Evolutionary conservation across 2,888 invertebrate genomes (phyloP), one percentile per base, ranked within the genome.

Genomic region (Yponomeuta sedellus): DNA sequence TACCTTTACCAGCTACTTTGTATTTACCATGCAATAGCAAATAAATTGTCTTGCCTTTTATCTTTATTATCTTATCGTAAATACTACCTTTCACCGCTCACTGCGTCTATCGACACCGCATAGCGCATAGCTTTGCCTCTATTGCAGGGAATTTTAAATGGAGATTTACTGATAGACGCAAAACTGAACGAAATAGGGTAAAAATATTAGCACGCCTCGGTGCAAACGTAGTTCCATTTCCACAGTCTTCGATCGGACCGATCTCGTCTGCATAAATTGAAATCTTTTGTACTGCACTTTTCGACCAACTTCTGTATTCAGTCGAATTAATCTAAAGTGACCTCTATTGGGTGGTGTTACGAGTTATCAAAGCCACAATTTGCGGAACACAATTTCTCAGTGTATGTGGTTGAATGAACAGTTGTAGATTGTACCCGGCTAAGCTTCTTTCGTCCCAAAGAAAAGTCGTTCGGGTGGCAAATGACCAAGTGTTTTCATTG

Each of bases 241-340:
- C 16, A 75, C 71, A 75, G 44, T 75, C 75, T 76, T 75, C 77
- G n/a, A n/a, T n/a, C n/a, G 78, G 78, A 78, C 70, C 71, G 71
- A 73, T 73, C 73, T 71, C 11, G 63, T 73, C 77, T 79, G 80
- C 77, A 79, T 78, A 76, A 78, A 80, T 78, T 75, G 74, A 74
- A 78, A 70, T 63, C 22, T 20, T 40, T 63, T 19, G 10, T 12
- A 61, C 61, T n/a, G 25, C 61, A 59, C 16, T 52, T 52, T 52
- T 52, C 44, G 4, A 16, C 44, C 44, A 52, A 52, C 44, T 16
- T 52, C 5, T 52, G 3, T 4, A 52, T 52, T 52, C 44, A 16
- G 4, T 52, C 16, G 25, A 10, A 22, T 6, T 11, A 19, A 19
- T 22, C 59, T 20, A 20, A 59, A 59, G 59, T 59, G 22, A 59